Conservation (phyloP, 1,140 invertebrate species). For the Rhopalosiphum maidis region DNA sequence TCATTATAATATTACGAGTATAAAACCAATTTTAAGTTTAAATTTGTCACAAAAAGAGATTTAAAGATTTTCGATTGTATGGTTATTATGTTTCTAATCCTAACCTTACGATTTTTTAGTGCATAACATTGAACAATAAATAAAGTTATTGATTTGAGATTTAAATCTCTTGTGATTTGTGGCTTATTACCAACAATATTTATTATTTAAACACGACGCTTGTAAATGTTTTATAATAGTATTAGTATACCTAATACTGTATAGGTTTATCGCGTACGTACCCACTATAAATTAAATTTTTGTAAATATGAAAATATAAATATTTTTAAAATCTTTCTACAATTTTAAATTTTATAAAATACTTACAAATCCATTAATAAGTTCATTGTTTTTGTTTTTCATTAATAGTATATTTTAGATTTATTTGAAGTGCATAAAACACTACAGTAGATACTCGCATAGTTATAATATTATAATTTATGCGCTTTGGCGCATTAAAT, state of each 20-base stretch:
- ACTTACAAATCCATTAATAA: too few species aligned
- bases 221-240: neutral
- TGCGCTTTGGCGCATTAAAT: neutral
- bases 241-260: neutral
- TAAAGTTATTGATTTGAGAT: neutral
- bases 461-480: neutral
- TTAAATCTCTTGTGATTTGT: neutral
- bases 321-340: neutral
- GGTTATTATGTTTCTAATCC: neutral
- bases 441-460: neutral
- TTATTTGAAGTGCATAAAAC: neutral
- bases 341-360: neutral
- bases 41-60: neutral
- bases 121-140: neutral
- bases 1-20: neutral
- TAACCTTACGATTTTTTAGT: neutral
- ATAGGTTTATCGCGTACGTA: neutral
- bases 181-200: neutral
- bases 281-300: neutral
- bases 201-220: neutral
- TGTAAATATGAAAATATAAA: neutral
- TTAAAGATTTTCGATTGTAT: neutral
- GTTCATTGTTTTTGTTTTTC: neutral
- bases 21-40: neutral
- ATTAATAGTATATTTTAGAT: neutral